Base-by-base conservation (phyloP, 2,797 vertebrate species). In the Gymnothorax javanicus region DNA sequence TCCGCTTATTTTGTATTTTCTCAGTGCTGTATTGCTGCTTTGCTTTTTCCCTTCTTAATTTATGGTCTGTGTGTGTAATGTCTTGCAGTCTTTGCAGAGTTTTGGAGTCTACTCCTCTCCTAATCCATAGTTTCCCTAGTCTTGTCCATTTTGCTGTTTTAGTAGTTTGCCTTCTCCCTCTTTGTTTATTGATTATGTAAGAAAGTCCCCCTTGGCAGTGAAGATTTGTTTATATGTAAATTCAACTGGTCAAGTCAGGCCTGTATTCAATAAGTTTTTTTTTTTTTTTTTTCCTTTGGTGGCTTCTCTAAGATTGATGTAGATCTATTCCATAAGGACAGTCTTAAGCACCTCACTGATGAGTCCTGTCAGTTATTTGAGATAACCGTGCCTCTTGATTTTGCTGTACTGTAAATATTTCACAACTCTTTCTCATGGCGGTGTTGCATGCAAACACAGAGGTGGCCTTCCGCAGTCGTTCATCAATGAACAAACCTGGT, bases 21-120 rank as follows among this genome's bases (percentile, higher is more conserved):
- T 91, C 62, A 91, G 60, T 64, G 60, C 86, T 94, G 88, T 84
- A 88, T 92, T 90, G 43, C 84, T 90, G 90, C 90, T 86, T 84
- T 85, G 86, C 86, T 60, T 93, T 79, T 92, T 92, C 92, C 89
- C 90, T 93, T 94, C 92, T 90, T 91, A 93, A 94, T 95, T 94
- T 92, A 92, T 93, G 91, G 91, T 94, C 89, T 94, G 90, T 93
- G 87, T 92, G 87, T 91, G 87, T 94, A 91, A 91, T 84, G 92
- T 91, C 89, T 94, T 95, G 92, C 93, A 93, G 90, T 91, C 33
- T 88, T 87, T 79, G 87, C 86, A 23, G 15, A 92, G 92, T 90
- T 91, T 92, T 64, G 17, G 60, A 88, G 92, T 90, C 90, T 90
- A 92, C 69, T 86, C 60, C 43, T 89, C 86, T 87, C 33, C 33